Conservation (phyloP, 2,797 vertebrate species). For the Eleutherodactylus coqui region DNA sequence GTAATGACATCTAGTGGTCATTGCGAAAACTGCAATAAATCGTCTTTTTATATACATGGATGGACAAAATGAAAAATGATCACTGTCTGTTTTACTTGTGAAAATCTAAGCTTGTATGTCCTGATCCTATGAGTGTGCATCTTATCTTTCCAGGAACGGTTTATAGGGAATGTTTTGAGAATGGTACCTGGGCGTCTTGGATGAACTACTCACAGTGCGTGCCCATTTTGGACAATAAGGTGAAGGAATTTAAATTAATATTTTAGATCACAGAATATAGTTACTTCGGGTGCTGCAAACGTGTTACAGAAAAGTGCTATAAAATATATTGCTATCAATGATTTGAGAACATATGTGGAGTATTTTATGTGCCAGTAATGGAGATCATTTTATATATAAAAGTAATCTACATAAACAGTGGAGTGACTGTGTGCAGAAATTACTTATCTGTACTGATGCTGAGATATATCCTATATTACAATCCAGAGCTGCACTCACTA, state of each 20-base stretch:
- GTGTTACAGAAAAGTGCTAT: neutral
- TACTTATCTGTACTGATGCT: too few relatives aligned
- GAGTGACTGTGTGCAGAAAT: too few relatives aligned
- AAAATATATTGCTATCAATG: too few relatives aligned
- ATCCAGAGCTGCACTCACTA: too few relatives aligned
- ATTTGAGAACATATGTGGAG: too few relatives aligned
- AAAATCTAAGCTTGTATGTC: neutral
- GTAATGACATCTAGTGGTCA: neutral
- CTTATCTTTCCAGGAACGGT: constrained; percentile 84
- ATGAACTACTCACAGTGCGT: constrained; percentile 97
- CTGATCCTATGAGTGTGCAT: constrained; percentile 25
- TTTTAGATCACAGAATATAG: neutral
- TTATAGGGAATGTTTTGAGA: constrained; percentile 93
- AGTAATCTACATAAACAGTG: too few relatives aligned
- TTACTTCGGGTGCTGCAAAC: neutral
- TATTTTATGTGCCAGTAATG: too few relatives aligned
- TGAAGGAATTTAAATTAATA: constrained; percentile 71
- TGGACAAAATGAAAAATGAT: neutral
- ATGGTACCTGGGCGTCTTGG: constrained; percentile 94
- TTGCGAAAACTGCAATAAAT: neutral
- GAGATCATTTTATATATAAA: too few relatives aligned
- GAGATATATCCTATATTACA: too few relatives aligned
- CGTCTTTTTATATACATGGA: neutral
- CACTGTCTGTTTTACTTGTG: neutral
- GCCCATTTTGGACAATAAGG: constrained; percentile 94